Evolutionary conservation across 2,113 vertebrate genomes (phyloP).

Genomic region (Pseudorasbora parva): DNA sequence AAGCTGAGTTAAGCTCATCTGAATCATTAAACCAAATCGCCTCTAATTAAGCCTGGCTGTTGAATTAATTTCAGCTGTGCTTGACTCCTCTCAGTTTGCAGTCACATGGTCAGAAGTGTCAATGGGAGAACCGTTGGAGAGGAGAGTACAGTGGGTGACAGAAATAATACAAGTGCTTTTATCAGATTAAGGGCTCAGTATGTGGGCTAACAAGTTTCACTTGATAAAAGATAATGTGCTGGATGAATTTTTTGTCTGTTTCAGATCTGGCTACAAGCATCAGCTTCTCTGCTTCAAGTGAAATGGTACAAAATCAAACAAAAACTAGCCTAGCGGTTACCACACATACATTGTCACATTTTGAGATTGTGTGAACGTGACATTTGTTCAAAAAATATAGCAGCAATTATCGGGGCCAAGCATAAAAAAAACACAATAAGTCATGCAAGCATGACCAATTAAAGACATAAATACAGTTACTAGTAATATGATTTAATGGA

Average conservation of each 20-base stretch:
- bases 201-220: slow-evolving; percentile 45
- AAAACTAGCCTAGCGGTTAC: background rate
- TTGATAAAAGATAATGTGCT: slow-evolving; percentile 24
- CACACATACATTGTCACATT: background rate
- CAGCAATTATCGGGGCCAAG: too few relatives aligned
- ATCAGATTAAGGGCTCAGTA: slow-evolving; percentile 47
- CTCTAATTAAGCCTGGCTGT: slow-evolving; percentile 60
- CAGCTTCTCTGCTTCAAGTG: slow-evolving; percentile 6
- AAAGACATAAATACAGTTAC: too few relatives aligned
- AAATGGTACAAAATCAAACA: background rate
- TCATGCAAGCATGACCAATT: too few relatives aligned
- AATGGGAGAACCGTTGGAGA: slow-evolving; percentile 36
- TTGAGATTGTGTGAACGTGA: background rate
- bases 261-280: background rate
- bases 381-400: background rate
- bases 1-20: slow-evolving; percentile 56
- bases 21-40: slow-evolving; percentile 55
- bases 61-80: slow-evolving; percentile 57
- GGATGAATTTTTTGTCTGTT: background rate
- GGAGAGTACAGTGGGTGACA: slow-evolving; percentile 33
- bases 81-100: slow-evolving; percentile 54
- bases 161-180: slow-evolving; percentile 42
- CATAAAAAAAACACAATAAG: too few relatives aligned
- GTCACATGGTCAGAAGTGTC: slow-evolving; percentile 44
- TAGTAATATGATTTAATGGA: too few relatives aligned